phyloP scores from a whole-genome alignment of 1,140 invertebrate species.

The Diorhabda carinulata region DNA sequence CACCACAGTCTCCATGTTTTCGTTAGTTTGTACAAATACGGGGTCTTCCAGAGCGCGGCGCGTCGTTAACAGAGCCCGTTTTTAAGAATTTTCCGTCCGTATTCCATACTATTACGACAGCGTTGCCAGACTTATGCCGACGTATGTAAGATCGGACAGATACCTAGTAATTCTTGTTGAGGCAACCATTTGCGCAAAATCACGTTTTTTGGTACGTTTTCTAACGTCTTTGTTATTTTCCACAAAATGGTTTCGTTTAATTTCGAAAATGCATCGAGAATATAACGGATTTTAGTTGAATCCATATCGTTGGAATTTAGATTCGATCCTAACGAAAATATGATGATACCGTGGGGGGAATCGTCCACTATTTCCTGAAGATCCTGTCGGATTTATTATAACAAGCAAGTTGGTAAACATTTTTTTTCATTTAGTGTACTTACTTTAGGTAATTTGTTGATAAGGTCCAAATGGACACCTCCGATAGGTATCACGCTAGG shows the following conservation, averaged over 20 bases:
- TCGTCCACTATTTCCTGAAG: constrained; percentile 49
- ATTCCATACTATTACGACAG: too few species aligned
- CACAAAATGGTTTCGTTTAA: constrained; percentile 52
- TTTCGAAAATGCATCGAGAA: constrained; percentile 49
- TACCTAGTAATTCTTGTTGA: constrained; percentile 58
- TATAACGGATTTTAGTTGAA: constrained; percentile 39
- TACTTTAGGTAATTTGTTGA: constrained; percentile 34
- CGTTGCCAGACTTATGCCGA: too few species aligned
- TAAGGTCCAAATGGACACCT: constrained; percentile 50
- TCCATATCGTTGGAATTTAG: constrained; percentile 48
- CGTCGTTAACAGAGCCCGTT: too few species aligned
- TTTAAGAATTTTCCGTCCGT: too few species aligned
- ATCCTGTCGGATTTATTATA: constrained; percentile 41
- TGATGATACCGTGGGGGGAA: constrained; percentile 49
- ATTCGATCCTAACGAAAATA: constrained; percentile 51
- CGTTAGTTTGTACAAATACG: background rate
- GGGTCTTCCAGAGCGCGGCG: too few species aligned
- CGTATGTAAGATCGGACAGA: background rate
- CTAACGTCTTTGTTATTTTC: constrained; percentile 52
- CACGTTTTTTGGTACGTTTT: constrained; percentile 51
- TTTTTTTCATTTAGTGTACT: constrained; percentile 10
- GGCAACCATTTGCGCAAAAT: constrained; percentile 53
- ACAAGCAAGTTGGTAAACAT: constrained; percentile 29
- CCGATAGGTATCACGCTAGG: constrained; percentile 56
- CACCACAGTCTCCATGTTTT: background rate